phyloP scores from a whole-genome alignment of 37 sponge, comb jelly and placozoan genomes.

The Diacarnus erythraeanus region DNA sequence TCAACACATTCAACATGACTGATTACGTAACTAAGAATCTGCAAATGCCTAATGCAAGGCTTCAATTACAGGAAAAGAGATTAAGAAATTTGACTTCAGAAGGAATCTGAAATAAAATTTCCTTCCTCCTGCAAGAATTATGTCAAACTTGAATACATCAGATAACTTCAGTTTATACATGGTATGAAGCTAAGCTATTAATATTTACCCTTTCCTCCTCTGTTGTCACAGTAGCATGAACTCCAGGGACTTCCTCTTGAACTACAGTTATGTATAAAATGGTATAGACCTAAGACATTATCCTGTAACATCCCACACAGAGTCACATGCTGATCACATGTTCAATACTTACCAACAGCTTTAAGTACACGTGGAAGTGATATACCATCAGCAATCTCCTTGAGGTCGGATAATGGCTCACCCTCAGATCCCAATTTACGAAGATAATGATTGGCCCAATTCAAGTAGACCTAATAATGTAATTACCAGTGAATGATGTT shows the following conservation, averaged over 20 bases:
- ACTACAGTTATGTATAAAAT: conserved; percentile 3
- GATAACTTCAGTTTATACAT: too few species aligned
- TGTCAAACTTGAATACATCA: too few species aligned
- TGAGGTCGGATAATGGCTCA: conserved; percentile 34
- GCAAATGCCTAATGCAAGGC: too few species aligned
- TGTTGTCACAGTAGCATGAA: background rate
- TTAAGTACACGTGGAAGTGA: conserved; percentile 49
- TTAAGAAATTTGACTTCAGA: too few species aligned
- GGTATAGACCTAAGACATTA: too few species aligned
- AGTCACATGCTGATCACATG: background rate
- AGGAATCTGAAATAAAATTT: too few species aligned
- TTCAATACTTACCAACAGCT: conserved; percentile 50
- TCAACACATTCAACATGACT: too few species aligned
- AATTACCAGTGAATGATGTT: too few species aligned
- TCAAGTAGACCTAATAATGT: conserved; percentile 75
- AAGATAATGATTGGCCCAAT: conserved; percentile 78
- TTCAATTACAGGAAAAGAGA: too few species aligned
- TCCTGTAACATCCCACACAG: background rate
- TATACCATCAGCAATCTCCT: conserved; percentile 46
- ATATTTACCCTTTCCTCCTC: conserved; percentile 19
- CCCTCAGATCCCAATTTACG: conserved; percentile 42
- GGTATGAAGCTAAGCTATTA: too few species aligned
- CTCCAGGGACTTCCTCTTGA: conserved; percentile 5
- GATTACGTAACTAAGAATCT: too few species aligned
- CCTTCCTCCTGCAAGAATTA: too few species aligned